Evolutionary conservation across 2,113 vertebrate species (phyloP).

Genomic region (Xenopus laevis): DNA sequence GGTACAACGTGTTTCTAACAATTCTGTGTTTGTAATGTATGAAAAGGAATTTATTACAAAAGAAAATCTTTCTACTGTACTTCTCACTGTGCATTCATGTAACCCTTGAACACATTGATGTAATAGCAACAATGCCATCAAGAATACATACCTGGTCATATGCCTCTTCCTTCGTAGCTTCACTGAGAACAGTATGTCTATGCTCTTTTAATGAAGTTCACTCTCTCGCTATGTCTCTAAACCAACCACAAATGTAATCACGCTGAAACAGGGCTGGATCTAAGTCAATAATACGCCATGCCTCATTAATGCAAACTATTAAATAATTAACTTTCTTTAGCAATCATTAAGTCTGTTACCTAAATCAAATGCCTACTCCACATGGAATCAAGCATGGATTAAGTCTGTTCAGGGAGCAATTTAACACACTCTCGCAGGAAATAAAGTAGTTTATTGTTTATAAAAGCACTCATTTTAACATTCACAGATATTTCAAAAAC

Average conservation of each 20-base stretch:
- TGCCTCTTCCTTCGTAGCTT: conserved; percentile 1
- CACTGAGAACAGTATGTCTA: conserved; percentile 14
- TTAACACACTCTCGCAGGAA: too few relatives aligned
- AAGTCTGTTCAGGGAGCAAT: neutral
- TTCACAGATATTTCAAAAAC: too few relatives aligned
- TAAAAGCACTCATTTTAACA: too few relatives aligned
- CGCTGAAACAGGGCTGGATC: conserved; percentile 15
- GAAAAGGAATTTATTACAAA: neutral
- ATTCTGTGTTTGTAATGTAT: conserved; percentile 15
- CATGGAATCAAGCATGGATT: neutral
- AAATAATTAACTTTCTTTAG: neutral
- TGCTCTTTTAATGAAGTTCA: conserved; percentile 13
- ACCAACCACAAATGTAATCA: conserved; percentile 2
- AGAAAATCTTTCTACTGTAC: neutral
- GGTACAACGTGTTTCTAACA: conserved; percentile 12
- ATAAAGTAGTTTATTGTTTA: too few relatives aligned
- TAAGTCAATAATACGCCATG: neutral
- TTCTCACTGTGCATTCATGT: neutral
- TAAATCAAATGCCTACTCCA: neutral
- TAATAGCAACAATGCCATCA: neutral
- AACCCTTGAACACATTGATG: neutral
- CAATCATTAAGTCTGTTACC: neutral
- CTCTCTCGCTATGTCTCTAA: neutral
- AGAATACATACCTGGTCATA: conserved; percentile 3
- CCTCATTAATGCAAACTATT: conserved; percentile 12